Evolutionary conservation across 2,888 invertebrate species (phyloP).

Genomic region (Pardosa pseudoannulata): DNA sequence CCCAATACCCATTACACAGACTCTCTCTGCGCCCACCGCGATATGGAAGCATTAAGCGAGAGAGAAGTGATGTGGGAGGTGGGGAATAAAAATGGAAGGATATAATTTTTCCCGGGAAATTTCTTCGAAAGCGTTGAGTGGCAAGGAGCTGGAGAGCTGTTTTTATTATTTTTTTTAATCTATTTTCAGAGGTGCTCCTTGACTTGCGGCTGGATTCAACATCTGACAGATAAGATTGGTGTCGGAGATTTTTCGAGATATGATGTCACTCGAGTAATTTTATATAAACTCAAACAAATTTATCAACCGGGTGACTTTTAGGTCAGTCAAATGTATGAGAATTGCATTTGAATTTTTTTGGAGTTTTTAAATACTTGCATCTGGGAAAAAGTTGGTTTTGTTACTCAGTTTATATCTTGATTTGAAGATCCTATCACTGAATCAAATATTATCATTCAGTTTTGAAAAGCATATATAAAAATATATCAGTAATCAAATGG

Average conservation of each 20-base stretch:
- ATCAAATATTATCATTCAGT: too few relatives aligned
- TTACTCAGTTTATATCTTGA: too few relatives aligned
- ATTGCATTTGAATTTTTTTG: neutral
- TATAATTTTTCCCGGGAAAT: slow-evolving; percentile 12
- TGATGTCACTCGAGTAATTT: neutral
- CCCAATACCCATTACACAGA: neutral
- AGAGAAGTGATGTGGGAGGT: neutral
- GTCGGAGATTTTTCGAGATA: neutral
- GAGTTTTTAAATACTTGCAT: too few relatives aligned
- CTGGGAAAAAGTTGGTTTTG: too few relatives aligned
- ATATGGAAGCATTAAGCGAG: slow-evolving; percentile 8
- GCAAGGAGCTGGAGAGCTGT: neutral
- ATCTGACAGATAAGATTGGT: neutral
- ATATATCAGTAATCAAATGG: too few relatives aligned
- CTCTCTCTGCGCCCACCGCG: neutral
- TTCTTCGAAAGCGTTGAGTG: neutral
- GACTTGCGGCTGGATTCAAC: neutral
- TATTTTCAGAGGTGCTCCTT: neutral
- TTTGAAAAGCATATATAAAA: too few relatives aligned
- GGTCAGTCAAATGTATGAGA: neutral
- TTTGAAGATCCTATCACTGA: too few relatives aligned
- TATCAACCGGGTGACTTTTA: neutral
- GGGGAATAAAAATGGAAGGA: neutral
- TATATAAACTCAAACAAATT: neutral
- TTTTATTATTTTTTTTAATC: slow-evolving; percentile 1